Evolutionary conservation across 2,888 invertebrate genomes (phyloP).

Genomic region (Oscheius myriophilus): DNA sequence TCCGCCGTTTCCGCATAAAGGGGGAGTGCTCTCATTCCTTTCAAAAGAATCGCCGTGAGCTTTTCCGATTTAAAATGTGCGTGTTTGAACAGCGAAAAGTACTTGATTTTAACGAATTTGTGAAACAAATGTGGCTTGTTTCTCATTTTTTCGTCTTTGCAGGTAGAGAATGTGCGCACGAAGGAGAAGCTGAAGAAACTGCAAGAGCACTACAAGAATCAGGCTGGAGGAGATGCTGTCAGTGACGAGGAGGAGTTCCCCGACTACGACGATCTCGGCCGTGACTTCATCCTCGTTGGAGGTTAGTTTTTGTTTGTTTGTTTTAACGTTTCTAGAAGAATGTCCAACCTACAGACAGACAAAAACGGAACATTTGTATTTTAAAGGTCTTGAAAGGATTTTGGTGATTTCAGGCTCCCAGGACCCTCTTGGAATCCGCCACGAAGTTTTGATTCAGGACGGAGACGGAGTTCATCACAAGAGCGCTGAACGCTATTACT

Average conservation of each 20-base stretch:
- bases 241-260: slow-evolving; percentile 32
- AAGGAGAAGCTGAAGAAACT: slow-evolving; percentile 55
- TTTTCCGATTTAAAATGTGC: no score
- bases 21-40: no score
- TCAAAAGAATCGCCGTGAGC: no score
- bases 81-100: no score
- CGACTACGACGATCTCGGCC: slow-evolving; percentile 62
- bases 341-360: no score
- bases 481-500: slow-evolving; percentile 62
- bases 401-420: slow-evolving; percentile 32
- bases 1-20: no score
- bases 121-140: no score
- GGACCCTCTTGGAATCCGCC: slow-evolving; percentile 56
- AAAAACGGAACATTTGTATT: no score
- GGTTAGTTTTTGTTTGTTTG: slow-evolving; percentile 33
- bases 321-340: no score
- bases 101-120: no score
- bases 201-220: slow-evolving; percentile 34
- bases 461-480: slow-evolving; percentile 54
- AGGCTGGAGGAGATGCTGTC: slow-evolving; percentile 27
- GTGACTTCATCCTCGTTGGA: slow-evolving; percentile 63
- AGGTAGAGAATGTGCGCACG: slow-evolving; percentile 63
- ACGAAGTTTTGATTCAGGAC: slow-evolving; percentile 53
- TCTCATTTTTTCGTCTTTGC: no score
- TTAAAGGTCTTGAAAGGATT: no score